phyloP scores from a whole-genome alignment of 2,797 vertebrate genomes.

The Pipistrellus pygmaeus region DNA sequence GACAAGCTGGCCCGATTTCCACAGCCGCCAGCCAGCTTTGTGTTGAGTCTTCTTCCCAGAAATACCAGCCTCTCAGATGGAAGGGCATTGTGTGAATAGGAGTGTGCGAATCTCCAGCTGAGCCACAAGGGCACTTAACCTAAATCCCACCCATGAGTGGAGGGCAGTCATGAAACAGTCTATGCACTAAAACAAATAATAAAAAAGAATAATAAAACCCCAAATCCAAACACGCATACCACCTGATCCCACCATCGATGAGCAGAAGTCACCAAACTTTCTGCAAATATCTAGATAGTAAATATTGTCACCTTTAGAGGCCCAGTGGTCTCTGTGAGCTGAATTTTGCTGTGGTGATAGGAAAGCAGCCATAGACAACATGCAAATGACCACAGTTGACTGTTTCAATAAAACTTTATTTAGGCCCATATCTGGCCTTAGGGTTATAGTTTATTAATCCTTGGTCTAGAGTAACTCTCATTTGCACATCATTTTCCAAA shows the following conservation, averaged over 20 bases:
- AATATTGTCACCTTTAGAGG: not conserved
- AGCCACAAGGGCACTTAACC: not conserved
- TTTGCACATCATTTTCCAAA: not conserved
- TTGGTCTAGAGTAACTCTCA: not conserved
- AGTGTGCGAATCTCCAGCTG: not conserved
- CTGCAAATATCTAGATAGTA: not conserved
- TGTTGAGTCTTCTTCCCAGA: not conserved
- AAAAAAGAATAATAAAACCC: slow-evolving; percentile 9
- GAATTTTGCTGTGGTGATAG: not conserved
- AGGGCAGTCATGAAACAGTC: not conserved
- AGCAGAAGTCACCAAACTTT: not conserved
- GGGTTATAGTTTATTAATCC: not conserved
- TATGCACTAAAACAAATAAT: not conserved
- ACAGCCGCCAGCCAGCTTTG: not conserved
- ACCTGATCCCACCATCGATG: not conserved
- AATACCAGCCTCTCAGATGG: not conserved
- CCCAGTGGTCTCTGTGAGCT: not conserved
- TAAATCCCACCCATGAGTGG: not conserved
- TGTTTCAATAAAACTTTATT: slow-evolving; percentile 60
- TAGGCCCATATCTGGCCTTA: not conserved
- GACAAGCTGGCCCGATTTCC: not conserved
- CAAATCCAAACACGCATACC: not conserved
- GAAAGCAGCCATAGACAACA: not conserved
- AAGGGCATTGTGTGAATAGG: not conserved
- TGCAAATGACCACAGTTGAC: not conserved